Conservation (phyloP, 2,113 vertebrate genomes). For the Oophaga pumilio region DNA sequence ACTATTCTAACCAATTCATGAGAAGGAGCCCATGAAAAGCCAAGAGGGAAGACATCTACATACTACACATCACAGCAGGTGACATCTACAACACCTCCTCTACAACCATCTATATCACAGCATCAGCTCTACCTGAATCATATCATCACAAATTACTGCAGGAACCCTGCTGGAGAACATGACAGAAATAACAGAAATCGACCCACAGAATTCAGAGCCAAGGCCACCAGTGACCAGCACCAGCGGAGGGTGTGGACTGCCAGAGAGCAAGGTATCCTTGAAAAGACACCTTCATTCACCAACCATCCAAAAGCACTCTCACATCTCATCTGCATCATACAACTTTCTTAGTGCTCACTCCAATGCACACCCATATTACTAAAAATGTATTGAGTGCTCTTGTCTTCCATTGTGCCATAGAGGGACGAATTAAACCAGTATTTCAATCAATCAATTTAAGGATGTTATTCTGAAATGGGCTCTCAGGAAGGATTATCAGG, state of each 20-base stretch:
- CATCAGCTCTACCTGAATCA: background rate
- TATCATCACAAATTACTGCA: background rate
- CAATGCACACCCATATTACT: background rate
- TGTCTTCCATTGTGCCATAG: background rate
- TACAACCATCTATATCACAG: background rate
- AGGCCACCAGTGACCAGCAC: slow-evolving; percentile 38
- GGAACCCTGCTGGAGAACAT: slow-evolving; percentile 9
- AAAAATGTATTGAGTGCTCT: background rate
- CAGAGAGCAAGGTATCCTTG: slow-evolving; percentile 52
- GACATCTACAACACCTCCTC: background rate
- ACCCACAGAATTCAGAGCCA: slow-evolving; percentile 50
- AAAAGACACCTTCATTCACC: slow-evolving; percentile 21
- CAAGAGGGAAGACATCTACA: background rate
- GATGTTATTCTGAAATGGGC: slow-evolving; percentile 24
- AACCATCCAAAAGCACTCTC: background rate
- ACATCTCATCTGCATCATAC: background rate
- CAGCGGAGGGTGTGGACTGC: slow-evolving; percentile 48
- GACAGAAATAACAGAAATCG: slow-evolving; percentile 53
- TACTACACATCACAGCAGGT: slow-evolving; percentile 21
- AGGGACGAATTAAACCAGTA: background rate
- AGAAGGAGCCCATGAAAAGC: slow-evolving; percentile 3
- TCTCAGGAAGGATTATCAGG: slow-evolving; percentile 11
- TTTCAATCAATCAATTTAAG: slow-evolving; percentile 25
- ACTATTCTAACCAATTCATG: slow-evolving; percentile 1
- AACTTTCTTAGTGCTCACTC: slow-evolving; percentile 1